A percentile compares a stretch with the other conserved stretches of the same genome.
These are phyloP conservation scores for Oxyruncus cristatus DNA, from an alignment of 2,113 vertebrate genomes.

Conservation along the genomic window DNA sequence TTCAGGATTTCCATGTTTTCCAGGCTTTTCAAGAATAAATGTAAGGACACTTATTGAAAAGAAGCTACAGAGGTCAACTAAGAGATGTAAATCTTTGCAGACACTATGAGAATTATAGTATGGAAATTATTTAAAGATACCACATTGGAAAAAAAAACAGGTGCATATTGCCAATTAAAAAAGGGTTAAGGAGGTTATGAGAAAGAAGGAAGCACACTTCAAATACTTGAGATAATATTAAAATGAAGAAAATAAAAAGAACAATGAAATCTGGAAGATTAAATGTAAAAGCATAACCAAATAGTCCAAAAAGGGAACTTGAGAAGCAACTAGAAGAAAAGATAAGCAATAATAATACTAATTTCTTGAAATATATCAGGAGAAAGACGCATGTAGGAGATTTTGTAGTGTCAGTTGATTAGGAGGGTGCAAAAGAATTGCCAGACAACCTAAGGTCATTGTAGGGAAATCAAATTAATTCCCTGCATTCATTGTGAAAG, in stretches of 20 bases:
- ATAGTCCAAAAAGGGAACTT: neutral
- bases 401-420: neutral
- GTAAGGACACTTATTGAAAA: neutral
- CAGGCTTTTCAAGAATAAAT: constrained; percentile 31
- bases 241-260: neutral
- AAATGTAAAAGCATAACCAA: neutral
- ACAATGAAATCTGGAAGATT: neutral
- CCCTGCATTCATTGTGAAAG: neutral
- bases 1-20: neutral
- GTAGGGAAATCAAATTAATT: neutral
- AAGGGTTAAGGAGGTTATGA: neutral
- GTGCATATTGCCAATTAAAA: neutral
- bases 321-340: neutral
- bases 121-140: neutral
- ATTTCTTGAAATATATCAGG: neutral
- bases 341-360: neutral
- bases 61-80: neutral
- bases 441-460: neutral
- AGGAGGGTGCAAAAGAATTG: neutral
- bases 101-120: neutral
- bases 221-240: neutral
- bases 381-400: neutral
- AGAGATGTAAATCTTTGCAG: neutral
- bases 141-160: neutral
- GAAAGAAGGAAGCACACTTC: neutral